phyloP scores from a whole-genome alignment of 1,140 invertebrate species.

The Eriosoma lanigerum region DNA sequence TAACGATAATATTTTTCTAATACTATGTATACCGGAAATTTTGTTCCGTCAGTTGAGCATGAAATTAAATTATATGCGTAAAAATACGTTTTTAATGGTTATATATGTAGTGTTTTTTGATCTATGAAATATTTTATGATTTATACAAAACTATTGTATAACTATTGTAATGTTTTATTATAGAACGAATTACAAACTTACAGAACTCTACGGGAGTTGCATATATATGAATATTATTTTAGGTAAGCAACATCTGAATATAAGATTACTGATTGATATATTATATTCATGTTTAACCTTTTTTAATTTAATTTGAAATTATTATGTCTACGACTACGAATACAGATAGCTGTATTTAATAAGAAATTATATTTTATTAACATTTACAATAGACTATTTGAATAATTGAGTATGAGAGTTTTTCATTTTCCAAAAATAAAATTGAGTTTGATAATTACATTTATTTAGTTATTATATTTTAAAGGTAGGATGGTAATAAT shows the following conservation, averaged over 20 bases:
- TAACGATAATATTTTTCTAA: neutral
- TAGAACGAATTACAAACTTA: neutral
- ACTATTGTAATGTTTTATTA: too few species aligned
- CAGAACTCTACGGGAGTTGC: neutral
- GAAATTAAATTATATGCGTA: constrained; percentile 30
- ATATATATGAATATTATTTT: neutral
- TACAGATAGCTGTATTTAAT: too few species aligned
- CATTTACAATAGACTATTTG: neutral
- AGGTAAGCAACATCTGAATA: neutral
- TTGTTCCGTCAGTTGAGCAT: constrained; percentile 24
- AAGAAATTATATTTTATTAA: neutral
- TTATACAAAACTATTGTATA: constrained; percentile 4
- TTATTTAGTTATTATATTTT: too few species aligned
- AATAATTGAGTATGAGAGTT: neutral
- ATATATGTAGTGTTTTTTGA: neutral
- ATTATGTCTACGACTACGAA: too few species aligned
- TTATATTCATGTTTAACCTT: too few species aligned
- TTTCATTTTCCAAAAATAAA: too few species aligned
- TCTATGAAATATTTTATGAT: neutral
- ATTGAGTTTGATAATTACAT: too few species aligned
- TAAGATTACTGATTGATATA: too few species aligned
- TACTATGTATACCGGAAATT: neutral
- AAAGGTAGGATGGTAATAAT: too few species aligned
- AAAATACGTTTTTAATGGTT: neutral
- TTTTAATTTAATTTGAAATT: too few species aligned